A percentile compares a stretch with the other conserved stretches of the same genome.
Evolutionary conservation across 2,888 invertebrate genomes (phyloP).

Genomic region (Ditylenchus weischeri): DNA sequence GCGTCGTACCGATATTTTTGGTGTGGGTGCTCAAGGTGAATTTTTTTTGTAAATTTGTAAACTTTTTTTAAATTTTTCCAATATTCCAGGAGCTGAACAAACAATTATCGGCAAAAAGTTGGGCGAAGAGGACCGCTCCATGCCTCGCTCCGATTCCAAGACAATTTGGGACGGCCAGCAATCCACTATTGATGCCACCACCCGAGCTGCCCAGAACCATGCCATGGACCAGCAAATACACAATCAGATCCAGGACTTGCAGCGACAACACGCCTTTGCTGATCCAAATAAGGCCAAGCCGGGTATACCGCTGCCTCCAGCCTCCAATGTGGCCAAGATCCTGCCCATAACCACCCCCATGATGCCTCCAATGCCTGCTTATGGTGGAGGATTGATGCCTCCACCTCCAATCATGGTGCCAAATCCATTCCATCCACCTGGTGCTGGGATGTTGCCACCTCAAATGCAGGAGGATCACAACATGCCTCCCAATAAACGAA

Average conservation of each 20-base stretch:
- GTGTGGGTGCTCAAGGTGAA: conserved; percentile 74
- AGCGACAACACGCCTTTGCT: conserved; percentile 45
- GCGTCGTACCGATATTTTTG: conserved; percentile 98
- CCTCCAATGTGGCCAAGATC: conserved; percentile 23
- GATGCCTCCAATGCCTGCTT: conserved; percentile 20
- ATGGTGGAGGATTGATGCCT: background rate
- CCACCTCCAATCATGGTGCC: conserved; percentile 21
- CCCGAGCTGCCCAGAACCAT: conserved; percentile 39
- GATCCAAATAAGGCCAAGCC: background rate
- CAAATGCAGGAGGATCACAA: conserved; percentile 15
- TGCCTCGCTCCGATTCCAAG: conserved; percentile 32
- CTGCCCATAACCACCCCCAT: conserved; percentile 16
- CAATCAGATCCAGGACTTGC: conserved; percentile 47
- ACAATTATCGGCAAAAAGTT: conserved; percentile 98
- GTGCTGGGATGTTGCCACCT: conserved; percentile 25
- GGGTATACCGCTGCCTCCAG: conserved; percentile 20
- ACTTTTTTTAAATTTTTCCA: no score
- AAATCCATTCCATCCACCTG: conserved; percentile 13
- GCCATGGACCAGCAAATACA: conserved; percentile 34
- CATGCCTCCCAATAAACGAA: conserved; percentile 81
- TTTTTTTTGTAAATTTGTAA: no score
- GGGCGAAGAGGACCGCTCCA: conserved; percentile 40
- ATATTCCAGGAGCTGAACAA: conserved; percentile 69
- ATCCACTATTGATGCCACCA: conserved; percentile 76
- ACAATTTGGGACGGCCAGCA: conserved; percentile 99